Conservation (phyloP, 2,797 vertebrate genomes). For the Alauda arvensis region DNA sequence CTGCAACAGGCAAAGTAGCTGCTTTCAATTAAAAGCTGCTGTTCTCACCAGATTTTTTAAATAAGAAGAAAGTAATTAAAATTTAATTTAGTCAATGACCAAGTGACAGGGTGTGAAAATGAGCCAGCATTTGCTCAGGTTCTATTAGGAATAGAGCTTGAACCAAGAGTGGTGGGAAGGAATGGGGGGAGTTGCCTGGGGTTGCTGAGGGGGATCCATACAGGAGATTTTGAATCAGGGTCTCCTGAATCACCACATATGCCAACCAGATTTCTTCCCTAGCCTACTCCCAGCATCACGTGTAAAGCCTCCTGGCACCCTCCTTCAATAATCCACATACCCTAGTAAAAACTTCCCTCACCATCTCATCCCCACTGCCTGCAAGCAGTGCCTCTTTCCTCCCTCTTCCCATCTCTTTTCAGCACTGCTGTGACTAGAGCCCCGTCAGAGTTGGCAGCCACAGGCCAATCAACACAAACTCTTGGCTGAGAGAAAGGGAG, state of each 20-base stretch:
- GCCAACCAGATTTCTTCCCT: not conserved
- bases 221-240: not conserved
- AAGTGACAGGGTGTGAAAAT: not conserved
- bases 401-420: not conserved
- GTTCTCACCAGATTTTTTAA: not conserved
- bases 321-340: not conserved
- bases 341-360: not conserved
- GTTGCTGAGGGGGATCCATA: not conserved
- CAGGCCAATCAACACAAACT: not conserved
- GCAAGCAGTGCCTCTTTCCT: not conserved
- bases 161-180: not conserved
- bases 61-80: conserved; percentile 37
- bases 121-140: not conserved
- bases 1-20: not conserved
- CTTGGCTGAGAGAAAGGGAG: not conserved
- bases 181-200: not conserved
- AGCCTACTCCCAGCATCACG: accelerated
- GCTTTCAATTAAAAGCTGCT: conserved; percentile 2
- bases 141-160: not conserved
- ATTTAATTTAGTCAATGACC: conserved; percentile 47
- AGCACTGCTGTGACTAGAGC: not conserved
- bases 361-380: not conserved
- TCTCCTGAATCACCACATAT: not conserved
- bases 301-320: not conserved
- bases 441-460: accelerated